A percentile compares a stretch with the other conserved stretches of the same genome.
These are phyloP conservation scores for Catonia carolina DNA, from an alignment of 2,888 invertebrate genomes.

Conservation along the genomic window DNA sequence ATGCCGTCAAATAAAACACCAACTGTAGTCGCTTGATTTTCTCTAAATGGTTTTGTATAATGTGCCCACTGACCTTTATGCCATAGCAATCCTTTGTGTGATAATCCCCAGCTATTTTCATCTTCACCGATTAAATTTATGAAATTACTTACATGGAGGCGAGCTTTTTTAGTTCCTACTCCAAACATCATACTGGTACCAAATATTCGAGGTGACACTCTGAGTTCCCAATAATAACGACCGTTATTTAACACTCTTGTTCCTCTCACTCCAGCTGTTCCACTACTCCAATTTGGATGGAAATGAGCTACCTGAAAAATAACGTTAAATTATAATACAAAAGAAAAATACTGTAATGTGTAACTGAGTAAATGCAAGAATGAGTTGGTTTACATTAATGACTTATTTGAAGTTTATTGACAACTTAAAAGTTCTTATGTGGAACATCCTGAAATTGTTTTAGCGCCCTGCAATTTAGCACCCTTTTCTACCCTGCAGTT, in stretches of 20 bases:
- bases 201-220: constrained; percentile 55
- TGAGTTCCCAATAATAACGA: constrained; percentile 60
- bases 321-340: no score
- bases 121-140: constrained; percentile 66
- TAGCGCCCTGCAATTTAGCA: no score
- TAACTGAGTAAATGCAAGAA: no score
- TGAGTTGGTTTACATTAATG: no score
- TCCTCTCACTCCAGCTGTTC: constrained; percentile 64
- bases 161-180: constrained; percentile 51
- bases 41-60: constrained; percentile 61
- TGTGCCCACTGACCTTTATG: constrained; percentile 56
- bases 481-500: no score
- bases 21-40: constrained; percentile 60
- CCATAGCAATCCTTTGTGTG: constrained; percentile 65
- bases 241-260: constrained; percentile 57
- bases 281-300: constrained; percentile 70
- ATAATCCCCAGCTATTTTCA: constrained; percentile 62
- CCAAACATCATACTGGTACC: constrained; percentile 75
- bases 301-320: constrained; percentile 50
- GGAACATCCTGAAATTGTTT: no score
- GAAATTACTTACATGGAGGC: constrained; percentile 60
- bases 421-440: no score
- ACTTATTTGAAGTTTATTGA: no score
- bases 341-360: no score
- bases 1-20: constrained; percentile 62